Evolutionary conservation across 2,113 vertebrate species (phyloP), one percentile per base, ranked within the genome.

Genomic region (Pterocles burchelli): DNA sequence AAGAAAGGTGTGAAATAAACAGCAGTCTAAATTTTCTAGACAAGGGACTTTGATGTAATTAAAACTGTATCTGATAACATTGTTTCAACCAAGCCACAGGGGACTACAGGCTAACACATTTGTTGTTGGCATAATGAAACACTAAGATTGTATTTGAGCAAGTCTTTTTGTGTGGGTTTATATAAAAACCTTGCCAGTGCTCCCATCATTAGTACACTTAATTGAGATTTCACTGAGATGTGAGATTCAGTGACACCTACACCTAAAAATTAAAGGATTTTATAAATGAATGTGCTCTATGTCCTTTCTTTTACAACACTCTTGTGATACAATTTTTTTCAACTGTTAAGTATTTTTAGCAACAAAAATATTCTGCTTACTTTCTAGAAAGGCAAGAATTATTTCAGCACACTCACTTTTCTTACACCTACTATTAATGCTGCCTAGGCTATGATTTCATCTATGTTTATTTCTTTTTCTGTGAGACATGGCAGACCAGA

Each of bases 1-100:
- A 94, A 94, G 65, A 88, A 57, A 93, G 62, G 36, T 85, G 46
- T 55, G 51, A 89, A 93, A 90, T 95, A 95, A 96, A 81, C 0
- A 3, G 16, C 34, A 76, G 38, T 66, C 48, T 77, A 90, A 52
- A 96, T 94, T 91, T 96, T 91, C 74, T 51, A 90, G 73, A 91
- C 68, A 82, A 79, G 80, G 28, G 67, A 88, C 61, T 90, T 90
- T 10, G 33, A 89, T 54, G 57, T 68, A 94, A 96, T 88, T 95
- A 92, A 95, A 95, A 85, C 51, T 71, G 84, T 31, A 73, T 72
- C 3, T 4, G 78, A 87, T 57, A 82, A 57, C 63, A 82, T 45
- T 92, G 58, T 93, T 97, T 90, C 75, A 52, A 88, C 31, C 62
- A 86, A 62, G 22, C n/a, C 84, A 90, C 12, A 54, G 68, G 68